Evolutionary conservation across 1,140 invertebrate genomes (phyloP).

Genomic region (Euglossa dilemma): DNA sequence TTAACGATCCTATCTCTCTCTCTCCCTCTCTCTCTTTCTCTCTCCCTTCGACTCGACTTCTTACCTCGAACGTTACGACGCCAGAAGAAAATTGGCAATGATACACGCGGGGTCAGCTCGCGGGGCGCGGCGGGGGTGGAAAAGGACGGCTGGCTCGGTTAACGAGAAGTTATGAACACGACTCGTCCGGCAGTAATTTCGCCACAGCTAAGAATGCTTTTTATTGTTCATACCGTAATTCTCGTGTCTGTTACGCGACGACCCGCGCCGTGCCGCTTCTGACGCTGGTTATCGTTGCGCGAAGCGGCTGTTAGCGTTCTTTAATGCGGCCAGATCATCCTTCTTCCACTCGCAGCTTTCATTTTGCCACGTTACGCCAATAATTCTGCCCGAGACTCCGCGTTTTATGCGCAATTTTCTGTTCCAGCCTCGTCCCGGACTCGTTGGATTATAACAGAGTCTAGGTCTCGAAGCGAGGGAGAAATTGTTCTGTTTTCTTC

Average conservation of each 20-base stretch:
- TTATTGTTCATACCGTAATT: constrained; percentile 26
- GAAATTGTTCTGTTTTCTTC: no score
- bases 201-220: constrained; percentile 26
- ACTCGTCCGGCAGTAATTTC: constrained; percentile 51
- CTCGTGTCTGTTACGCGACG: neutral
- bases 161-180: constrained; percentile 64
- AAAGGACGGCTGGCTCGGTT: constrained; percentile 44
- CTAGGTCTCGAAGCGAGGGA: no score
- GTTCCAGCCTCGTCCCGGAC: no score
- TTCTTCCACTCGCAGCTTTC: neutral
- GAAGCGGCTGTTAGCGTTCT: constrained; percentile 11
- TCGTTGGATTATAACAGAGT: no score
- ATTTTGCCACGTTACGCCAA: neutral
- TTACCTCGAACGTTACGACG: constrained; percentile 23
- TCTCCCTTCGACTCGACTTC: neutral
- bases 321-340: neutral
- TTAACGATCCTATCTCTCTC: neutral
- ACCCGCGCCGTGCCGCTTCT: neutral
- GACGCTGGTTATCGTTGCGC: neutral
- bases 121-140: neutral
- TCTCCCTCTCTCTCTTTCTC: neutral
- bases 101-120: neutral
- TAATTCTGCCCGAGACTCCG: neutral
- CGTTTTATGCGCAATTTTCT: neutral
- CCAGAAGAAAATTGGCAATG: constrained; percentile 44